These are phyloP conservation scores for Morpho deidamia DNA, from an alignment of 2,888 invertebrate species.

Conservation along the genomic window DNA sequence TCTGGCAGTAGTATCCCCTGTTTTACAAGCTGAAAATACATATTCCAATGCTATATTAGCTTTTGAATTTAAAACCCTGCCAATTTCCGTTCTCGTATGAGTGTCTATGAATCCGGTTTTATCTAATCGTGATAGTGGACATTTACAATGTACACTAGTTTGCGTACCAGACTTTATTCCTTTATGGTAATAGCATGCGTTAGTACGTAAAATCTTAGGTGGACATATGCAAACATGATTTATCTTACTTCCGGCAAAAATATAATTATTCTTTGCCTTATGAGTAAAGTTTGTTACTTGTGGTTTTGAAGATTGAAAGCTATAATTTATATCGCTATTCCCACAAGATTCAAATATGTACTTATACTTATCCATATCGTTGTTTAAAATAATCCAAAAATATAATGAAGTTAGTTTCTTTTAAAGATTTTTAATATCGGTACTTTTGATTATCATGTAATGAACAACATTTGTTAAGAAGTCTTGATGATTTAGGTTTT, in stretches of 20 bases:
- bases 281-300: not conserved
- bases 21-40: no score
- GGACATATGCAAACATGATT: not conserved
- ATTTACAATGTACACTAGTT: no score
- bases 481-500: not conserved
- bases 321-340: not conserved
- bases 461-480: slow-evolving; percentile 8
- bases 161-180: no score
- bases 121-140: no score
- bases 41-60: no score
- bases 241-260: not conserved
- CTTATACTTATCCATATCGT: not conserved
- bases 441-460: not conserved
- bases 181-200: no score
- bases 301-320: not conserved
- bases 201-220: no score
- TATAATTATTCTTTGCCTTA: not conserved
- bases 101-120: no score
- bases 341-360: not conserved
- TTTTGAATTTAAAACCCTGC: no score
- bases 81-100: no score
- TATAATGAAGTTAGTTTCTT: not conserved
- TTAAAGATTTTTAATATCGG: not conserved
- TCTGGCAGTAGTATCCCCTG: no score
- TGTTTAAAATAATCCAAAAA: not conserved